These are phyloP conservation scores for Lamprotornis superbus DNA, from an alignment of 2,113 vertebrate genomes.

Conservation along the genomic window DNA sequence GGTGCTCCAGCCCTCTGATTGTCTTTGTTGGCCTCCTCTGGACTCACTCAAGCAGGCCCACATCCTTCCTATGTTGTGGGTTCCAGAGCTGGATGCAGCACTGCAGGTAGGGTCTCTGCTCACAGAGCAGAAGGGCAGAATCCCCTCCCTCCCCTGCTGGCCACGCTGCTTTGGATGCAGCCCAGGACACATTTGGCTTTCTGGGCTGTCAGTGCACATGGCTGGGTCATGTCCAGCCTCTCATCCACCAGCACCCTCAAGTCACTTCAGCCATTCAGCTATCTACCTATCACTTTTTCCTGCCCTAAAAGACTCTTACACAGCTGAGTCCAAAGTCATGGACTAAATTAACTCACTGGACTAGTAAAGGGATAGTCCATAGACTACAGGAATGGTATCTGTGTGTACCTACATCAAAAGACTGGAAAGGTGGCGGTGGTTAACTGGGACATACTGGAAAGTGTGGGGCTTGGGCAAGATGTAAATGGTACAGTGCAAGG, in stretches of 20 bases:
- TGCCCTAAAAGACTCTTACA: not conserved
- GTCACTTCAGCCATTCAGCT: not conserved
- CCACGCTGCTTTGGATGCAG: not conserved
- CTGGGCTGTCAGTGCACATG: fast-evolving
- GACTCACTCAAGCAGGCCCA: not conserved
- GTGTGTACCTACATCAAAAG: not conserved
- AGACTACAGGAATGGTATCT: not conserved
- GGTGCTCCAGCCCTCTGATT: not conserved
- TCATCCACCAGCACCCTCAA: not conserved
- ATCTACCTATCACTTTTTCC: not conserved
- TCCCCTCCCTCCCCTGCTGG: not conserved
- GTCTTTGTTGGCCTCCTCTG: not conserved
- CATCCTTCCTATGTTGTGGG: not conserved
- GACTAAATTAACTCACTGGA: not conserved
- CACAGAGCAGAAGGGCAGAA: not conserved
- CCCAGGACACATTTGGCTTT: fast-evolving
- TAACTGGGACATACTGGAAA: not conserved
- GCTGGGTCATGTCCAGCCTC: not conserved
- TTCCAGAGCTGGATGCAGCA: fast-evolving
- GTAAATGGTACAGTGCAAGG: not conserved
- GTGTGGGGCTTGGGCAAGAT: not conserved
- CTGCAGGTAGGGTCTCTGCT: not conserved
- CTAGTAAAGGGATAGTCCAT: not conserved
- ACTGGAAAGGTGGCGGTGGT: not conserved
- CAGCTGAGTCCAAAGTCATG: not conserved